Evolutionary conservation across 2,797 vertebrate genomes (phyloP).

Genomic region (Epinephelus awoara): DNA sequence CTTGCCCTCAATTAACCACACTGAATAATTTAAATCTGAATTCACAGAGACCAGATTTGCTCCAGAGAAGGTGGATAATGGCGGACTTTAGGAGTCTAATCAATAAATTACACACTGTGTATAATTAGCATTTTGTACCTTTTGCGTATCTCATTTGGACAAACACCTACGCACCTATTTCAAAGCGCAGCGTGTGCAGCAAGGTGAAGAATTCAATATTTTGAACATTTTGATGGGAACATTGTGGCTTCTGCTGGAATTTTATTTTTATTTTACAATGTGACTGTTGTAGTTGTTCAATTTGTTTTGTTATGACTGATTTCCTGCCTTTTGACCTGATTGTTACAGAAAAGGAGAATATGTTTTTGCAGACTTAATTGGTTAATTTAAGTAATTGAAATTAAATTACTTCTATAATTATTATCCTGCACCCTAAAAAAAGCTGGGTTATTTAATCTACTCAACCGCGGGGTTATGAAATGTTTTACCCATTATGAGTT

Average conservation of each 20-base stretch:
- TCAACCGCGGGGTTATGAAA: no score
- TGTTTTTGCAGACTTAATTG: not conserved
- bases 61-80: constrained; percentile 27
- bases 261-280: not conserved
- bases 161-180: constrained; percentile 2
- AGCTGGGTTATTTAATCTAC: no score
- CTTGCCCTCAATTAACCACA: constrained; percentile 70
- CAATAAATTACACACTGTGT: constrained; percentile 32
- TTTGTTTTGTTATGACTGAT: not conserved
- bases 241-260: not conserved
- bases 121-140: constrained; percentile 34
- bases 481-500: no score
- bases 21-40: constrained; percentile 78
- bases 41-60: constrained; percentile 58
- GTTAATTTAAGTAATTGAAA: not conserved
- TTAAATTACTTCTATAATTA: not conserved
- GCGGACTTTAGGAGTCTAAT: constrained; percentile 29
- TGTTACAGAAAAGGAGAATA: not conserved
- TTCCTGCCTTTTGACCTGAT: not conserved
- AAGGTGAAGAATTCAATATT: not conserved
- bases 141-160: constrained; percentile 30
- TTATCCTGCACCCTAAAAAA: no score
- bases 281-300: not conserved
- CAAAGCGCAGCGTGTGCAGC: constrained; percentile 4
- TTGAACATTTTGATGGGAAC: not conserved